Conservation (phyloP, 1,140 invertebrate species). For the Drosophila simulans region DNA sequence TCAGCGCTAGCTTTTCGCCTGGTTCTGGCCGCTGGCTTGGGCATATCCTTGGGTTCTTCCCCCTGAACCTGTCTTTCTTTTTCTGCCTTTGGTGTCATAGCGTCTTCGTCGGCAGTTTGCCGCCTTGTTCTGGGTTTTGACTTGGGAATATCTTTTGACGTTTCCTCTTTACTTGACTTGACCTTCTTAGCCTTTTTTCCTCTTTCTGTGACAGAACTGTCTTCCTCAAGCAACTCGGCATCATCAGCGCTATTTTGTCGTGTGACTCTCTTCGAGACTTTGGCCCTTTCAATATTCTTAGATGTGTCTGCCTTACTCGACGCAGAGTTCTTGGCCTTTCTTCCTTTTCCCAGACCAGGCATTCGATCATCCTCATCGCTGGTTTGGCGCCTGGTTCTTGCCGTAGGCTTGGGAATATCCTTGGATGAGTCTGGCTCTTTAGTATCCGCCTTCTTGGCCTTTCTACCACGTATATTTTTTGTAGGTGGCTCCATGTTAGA, state of each 20-base stretch:
- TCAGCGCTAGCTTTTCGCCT: conserved; percentile 1
- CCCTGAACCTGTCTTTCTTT: background rate
- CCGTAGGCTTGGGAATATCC: background rate
- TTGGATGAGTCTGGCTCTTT: background rate
- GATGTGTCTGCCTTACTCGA: background rate
- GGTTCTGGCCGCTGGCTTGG: background rate
- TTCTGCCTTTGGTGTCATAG: background rate
- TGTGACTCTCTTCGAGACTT: background rate
- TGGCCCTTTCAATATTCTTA: background rate
- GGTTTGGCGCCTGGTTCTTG: background rate
- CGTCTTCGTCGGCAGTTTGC: background rate
- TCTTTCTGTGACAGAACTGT: background rate
- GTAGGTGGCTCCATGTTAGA: background rate
- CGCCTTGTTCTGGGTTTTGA: background rate
- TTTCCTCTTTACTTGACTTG: background rate
- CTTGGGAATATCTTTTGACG: background rate
- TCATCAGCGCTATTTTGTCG: background rate
- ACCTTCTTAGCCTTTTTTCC: background rate
- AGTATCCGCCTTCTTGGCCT: background rate
- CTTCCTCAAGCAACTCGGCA: background rate
- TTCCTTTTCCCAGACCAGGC: background rate
- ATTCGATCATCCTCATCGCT: background rate
- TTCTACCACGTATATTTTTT: background rate
- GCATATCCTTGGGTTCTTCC: background rate
- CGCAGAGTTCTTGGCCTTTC: background rate